A percentile compares a stretch with the other conserved stretches of the same genome.
Conservation (phyloP, 2,888 invertebrate species). For the Thereva unica region DNA sequence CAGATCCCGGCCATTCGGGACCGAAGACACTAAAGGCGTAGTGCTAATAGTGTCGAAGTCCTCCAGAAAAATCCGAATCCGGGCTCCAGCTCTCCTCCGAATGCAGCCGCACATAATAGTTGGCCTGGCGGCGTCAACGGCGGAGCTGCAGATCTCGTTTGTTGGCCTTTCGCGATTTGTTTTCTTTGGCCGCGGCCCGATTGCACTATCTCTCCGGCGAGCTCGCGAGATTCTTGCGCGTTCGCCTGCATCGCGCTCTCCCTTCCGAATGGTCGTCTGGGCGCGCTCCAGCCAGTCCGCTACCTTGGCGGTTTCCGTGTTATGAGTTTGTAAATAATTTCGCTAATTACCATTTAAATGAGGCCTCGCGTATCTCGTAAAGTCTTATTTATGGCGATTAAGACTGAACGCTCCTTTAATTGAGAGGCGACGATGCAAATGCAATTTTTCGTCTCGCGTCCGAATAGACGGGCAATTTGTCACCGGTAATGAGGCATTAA, state of each 20-base stretch:
- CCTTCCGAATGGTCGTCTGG: conserved; percentile 15
- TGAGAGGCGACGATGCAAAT: conserved; percentile 29
- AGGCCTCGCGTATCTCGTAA: conserved; percentile 24
- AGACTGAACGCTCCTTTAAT: conserved; percentile 27
- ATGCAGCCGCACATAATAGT: conserved; percentile 6
- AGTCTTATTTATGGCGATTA: conserved; percentile 33
- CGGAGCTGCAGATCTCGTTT: conserved; percentile 20
- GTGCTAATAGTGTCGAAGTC: no score
- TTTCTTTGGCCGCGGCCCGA: conserved; percentile 14
- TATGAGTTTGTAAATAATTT: conserved; percentile 32
- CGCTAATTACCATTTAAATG: conserved; percentile 34
- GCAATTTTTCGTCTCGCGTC: conserved; percentile 24
- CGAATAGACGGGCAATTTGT: conserved; percentile 30
- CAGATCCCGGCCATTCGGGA: no score
- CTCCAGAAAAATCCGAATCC: no score
- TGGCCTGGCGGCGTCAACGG: conserved; percentile 17
- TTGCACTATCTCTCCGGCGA: conserved; percentile 7
- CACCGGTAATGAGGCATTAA: conserved; percentile 30
- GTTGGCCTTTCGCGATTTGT: conserved; percentile 12
- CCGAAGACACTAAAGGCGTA: no score
- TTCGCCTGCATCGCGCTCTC: not conserved
- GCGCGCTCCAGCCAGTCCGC: not conserved
- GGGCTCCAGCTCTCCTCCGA: no score
- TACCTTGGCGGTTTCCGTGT: conserved; percentile 29
- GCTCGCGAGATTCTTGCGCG: not conserved